phyloP scores from a whole-genome alignment of 2,113 vertebrate genomes.

The Lepisosteus oculatus region DNA sequence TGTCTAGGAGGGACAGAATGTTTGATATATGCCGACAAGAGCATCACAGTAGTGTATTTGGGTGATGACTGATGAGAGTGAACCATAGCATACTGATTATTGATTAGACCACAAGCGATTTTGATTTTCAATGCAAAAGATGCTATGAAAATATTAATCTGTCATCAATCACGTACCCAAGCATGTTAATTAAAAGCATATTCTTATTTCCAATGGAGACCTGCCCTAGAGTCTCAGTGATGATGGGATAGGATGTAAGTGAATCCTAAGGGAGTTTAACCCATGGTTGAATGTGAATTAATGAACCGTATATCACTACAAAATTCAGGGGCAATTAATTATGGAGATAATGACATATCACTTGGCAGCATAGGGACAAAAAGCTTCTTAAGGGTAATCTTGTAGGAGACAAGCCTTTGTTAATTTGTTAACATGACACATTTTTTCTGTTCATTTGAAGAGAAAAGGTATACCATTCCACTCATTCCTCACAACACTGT shows the following conservation, averaged over 20 bases:
- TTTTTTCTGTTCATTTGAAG: too few species aligned
- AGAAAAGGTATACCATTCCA: too few species aligned
- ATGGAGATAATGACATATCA: slow-evolving; percentile 6
- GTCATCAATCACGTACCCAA: background rate
- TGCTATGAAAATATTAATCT: slow-evolving; percentile 4
- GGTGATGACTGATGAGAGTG: too few species aligned
- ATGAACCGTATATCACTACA: slow-evolving; percentile 11
- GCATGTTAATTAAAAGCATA: background rate
- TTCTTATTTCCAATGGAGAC: background rate
- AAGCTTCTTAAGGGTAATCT: slow-evolving; percentile 12
- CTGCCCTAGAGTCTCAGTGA: background rate
- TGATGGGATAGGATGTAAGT: background rate
- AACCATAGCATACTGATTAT: too few species aligned
- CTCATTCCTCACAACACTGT: too few species aligned
- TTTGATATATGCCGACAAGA: too few species aligned
- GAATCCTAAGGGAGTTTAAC: background rate
- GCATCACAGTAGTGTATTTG: too few species aligned
- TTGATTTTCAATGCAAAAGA: background rate
- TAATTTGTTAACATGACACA: too few species aligned
- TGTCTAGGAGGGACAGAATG: too few species aligned
- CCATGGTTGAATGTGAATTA: slow-evolving; percentile 21
- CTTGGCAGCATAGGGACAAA: background rate
- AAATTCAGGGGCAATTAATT: slow-evolving; percentile 6
- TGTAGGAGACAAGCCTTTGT: background rate
- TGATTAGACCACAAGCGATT: too few species aligned